phyloP scores from a whole-genome alignment of 2,888 invertebrate species.

The Papilio protenor region DNA sequence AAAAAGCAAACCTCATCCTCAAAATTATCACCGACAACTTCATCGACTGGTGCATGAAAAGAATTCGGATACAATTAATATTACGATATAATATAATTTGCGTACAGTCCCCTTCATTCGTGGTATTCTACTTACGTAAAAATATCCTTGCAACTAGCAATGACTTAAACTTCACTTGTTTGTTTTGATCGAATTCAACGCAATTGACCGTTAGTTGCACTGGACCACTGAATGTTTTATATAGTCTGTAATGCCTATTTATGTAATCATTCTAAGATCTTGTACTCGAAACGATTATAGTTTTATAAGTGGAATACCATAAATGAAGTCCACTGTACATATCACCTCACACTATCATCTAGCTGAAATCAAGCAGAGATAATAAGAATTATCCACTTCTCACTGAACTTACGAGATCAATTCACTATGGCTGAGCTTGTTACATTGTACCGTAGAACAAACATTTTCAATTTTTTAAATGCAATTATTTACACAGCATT shows the following conservation, averaged over 20 bases:
- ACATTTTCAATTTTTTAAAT: background rate
- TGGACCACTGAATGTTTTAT: background rate
- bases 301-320: background rate
- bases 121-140: background rate
- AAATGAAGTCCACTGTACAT: background rate
- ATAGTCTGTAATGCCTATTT: background rate
- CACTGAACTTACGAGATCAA: background rate
- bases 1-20: conserved; percentile 77
- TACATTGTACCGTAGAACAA: background rate
- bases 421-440: background rate
- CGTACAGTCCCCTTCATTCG: background rate
- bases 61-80: conserved; percentile 52
- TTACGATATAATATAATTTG: background rate
- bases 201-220: background rate
- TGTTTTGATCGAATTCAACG: background rate
- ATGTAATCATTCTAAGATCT: background rate
- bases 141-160: background rate
- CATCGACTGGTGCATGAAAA: conserved; percentile 83
- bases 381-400: background rate
- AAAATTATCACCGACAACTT: conserved; percentile 72
- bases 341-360: background rate
- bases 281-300: background rate
- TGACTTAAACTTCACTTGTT: background rate
- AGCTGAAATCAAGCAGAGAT: conserved; percentile 10
- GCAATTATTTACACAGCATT: background rate